Base-by-base conservation (phyloP, 2,797 vertebrate genomes). In the Anas georgica region DNA sequence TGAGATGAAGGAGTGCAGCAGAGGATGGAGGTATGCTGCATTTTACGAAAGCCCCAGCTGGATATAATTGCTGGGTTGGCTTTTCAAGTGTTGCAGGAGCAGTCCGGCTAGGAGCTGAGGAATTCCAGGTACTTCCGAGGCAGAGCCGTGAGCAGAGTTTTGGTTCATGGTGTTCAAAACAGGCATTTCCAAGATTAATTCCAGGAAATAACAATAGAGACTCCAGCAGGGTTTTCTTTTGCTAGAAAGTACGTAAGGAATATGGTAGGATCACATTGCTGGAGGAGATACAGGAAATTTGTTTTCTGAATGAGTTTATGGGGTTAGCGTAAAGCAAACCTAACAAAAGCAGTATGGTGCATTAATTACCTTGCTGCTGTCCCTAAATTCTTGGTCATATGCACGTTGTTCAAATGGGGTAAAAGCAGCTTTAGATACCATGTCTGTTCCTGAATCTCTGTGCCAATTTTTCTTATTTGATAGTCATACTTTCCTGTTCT, bases 391-490 rank as follows among this genome's bases (percentile, higher is more conserved):
- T 50, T 88, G 35, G 18, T 83, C 46, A 35, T 25, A 28, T 5
- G 6, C 16, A 10, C 0, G 0, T 56, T 48, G 68, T 86, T 86
- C 9, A 45, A 82, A 17, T 12, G 13, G 63, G 1, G 2, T 60
- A 11, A 35, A 73, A 86, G 62, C 48, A 78, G 29, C 59, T 79
- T 91, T 31, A 67, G 58, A 11, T 81, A 26, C 12, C 29, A 52
- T 52, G 29, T 21, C 29, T 75, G 6, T 60, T 86, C 12, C 85
- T 91, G 62, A 86, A 83, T 76, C 82, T 91, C 75, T 83, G 43
- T 88, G 73, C 63, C 77, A 88, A 0, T 91, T 88, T 95, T 94
- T 73, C 89, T 86, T 86, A 70, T n/a, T 93, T 86, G 69, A 75
- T 86, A 55, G 31, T 90, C 84, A 48, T 72, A 46, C 56, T 88